Evolutionary conservation across 1,140 invertebrate species (phyloP).

Genomic region (Anadara kagoshimensis): DNA sequence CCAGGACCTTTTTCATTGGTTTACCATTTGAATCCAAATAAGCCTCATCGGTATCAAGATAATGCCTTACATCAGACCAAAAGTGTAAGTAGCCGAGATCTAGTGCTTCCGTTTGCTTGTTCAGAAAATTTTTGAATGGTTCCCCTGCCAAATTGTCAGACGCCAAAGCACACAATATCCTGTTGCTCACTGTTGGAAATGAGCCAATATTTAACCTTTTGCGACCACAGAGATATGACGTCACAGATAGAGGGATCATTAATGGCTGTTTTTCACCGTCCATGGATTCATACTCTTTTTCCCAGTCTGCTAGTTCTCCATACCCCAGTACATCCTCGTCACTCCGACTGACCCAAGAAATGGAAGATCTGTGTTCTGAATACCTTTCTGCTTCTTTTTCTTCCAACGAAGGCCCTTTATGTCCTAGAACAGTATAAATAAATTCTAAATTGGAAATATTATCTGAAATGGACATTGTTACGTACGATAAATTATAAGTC

Average conservation of each 20-base stretch:
- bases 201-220: slow-evolving; percentile 15
- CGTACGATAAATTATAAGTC: no score
- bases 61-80: slow-evolving; percentile 46
- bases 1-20: slow-evolving; percentile 17
- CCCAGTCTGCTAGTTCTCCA: neutral
- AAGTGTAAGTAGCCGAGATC: slow-evolving; percentile 41
- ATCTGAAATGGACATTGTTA: no score
- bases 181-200: slow-evolving; percentile 24
- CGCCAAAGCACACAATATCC: slow-evolving; percentile 34
- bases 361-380: neutral
- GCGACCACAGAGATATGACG: slow-evolving; percentile 40
- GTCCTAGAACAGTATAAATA: no score
- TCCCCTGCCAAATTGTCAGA: slow-evolving; percentile 40
- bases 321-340: neutral
- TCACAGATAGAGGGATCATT: slow-evolving; percentile 32
- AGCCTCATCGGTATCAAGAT: slow-evolving; percentile 40
- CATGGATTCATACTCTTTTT: neutral
- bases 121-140: slow-evolving; percentile 35
- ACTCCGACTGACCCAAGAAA: slow-evolving; percentile 4
- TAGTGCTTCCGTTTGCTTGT: slow-evolving; percentile 1
- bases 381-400: neutral
- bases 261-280: neutral
- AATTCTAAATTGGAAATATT: no score
- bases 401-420: neutral
- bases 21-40: slow-evolving; percentile 25